Percentiles rank a stretch among this genome's conserved stretches.
phyloP scores from a whole-genome alignment of 2,888 invertebrate species.

The Caenorhabditis sp. region DNA sequence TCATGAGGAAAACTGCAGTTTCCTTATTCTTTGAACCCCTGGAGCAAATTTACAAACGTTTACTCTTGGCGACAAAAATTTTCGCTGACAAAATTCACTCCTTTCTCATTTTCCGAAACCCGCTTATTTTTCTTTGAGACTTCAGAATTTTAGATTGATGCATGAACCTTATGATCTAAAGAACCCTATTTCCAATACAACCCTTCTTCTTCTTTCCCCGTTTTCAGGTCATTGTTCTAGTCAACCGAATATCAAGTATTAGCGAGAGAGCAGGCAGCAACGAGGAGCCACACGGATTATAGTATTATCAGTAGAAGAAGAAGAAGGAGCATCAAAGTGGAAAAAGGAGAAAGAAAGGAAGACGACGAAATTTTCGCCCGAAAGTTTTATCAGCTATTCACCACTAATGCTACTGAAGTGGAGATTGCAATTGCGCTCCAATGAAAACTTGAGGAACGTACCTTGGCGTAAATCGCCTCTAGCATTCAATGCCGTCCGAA shows the following conservation, averaged over 20 bases:
- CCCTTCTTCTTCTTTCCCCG: background rate
- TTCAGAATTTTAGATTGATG: slow-evolving; percentile 5
- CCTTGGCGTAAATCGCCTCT: slow-evolving; percentile 65
- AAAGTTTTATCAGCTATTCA: slow-evolving; percentile 21
- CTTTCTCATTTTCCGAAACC: too few species aligned
- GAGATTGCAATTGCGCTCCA: background rate
- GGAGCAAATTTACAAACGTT: background rate
- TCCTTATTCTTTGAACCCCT: background rate
- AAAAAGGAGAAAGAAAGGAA: background rate
- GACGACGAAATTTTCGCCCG: background rate
- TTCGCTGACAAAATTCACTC: background rate
- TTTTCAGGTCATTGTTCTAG: background rate
- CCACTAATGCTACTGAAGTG: background rate
- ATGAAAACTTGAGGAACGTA: slow-evolving; percentile 3
- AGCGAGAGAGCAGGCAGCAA: background rate
- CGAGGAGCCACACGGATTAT: slow-evolving; percentile 36
- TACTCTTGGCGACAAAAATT: background rate
- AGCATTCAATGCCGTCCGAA: slow-evolving; percentile 53
- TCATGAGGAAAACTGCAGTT: background rate
- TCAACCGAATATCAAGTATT: background rate
- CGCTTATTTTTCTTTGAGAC: too few species aligned
- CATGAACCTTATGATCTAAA: background rate
- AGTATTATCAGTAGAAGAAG: slow-evolving; percentile 37
- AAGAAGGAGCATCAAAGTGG: too few species aligned
- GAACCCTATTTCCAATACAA: background rate